Percentiles rank a stretch among this genome's conserved stretches.
Conservation (phyloP, 2,113 vertebrate genomes). For the Datnioides undecimradiatus region DNA sequence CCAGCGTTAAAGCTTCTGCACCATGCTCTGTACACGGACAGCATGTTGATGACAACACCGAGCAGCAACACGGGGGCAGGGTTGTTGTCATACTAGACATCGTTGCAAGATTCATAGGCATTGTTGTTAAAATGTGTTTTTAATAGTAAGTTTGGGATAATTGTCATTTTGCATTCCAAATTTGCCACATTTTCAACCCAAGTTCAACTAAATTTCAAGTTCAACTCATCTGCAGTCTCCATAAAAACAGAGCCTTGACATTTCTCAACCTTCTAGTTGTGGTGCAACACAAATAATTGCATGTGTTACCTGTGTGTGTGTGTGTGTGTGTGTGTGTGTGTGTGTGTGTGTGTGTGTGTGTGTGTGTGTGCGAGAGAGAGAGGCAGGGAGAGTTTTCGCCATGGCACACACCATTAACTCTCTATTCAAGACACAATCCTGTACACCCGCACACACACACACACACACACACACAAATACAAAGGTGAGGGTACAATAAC, state of each 20-base stretch:
- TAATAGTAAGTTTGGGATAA: no score
- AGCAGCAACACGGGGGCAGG: no score
- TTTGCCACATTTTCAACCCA: background rate
- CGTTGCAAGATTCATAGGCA: no score
- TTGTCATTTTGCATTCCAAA: background rate
- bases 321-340: background rate
- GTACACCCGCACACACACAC: background rate
- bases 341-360: background rate
- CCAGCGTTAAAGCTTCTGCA: no score
- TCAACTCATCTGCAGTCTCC: no score
- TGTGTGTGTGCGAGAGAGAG: background rate
- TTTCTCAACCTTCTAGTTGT: background rate
- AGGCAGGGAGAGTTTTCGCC: no score
- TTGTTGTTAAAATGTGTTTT: no score
- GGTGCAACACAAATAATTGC: background rate
- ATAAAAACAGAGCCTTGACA: background rate
- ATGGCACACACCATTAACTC: conserved; percentile 21
- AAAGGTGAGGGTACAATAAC: background rate
- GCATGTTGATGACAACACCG: no score
- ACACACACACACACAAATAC: background rate
- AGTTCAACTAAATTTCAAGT: no score
- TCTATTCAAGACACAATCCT: background rate
- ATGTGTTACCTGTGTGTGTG: no score
- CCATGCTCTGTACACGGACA: no score
- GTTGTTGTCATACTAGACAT: no score